Evolutionary conservation across 1,140 invertebrate species (phyloP).

Genomic region (Conus betulinus): DNA sequence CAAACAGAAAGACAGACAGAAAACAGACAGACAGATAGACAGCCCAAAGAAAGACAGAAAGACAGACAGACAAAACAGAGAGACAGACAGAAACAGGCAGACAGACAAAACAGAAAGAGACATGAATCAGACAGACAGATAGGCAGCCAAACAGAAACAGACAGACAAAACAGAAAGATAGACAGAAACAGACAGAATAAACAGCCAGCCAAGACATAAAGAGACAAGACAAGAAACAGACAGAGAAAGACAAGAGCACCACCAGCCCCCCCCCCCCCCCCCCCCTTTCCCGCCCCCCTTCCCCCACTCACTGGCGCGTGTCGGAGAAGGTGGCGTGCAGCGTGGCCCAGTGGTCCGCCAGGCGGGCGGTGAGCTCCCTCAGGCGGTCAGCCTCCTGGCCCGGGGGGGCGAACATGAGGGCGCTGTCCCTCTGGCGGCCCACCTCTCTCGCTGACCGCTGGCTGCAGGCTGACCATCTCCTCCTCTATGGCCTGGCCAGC

Average conservation of each 20-base stretch:
- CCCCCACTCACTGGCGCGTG: background rate
- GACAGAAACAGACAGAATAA: too few species aligned
- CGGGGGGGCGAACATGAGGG: background rate
- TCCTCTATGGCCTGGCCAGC: background rate
- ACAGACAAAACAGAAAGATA: too few species aligned
- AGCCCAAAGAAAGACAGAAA: too few species aligned
- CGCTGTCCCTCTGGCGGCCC: constrained; percentile 7
- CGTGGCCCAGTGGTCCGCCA: background rate
- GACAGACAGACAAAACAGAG: too few species aligned
- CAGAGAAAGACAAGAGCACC: background rate
- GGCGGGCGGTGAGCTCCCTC: constrained; percentile 3
- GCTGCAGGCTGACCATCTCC: constrained; percentile 14
- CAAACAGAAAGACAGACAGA: too few species aligned
- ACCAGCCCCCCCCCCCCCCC: background rate
- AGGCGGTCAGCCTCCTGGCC: background rate
- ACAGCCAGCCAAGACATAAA: too few species aligned
- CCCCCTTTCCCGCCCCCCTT: background rate
- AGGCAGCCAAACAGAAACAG: too few species aligned
- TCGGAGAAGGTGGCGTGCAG: background rate
- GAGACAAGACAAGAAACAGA: background rate
- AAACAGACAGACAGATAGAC: too few species aligned
- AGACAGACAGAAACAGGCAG: too few species aligned
- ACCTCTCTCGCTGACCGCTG: background rate
- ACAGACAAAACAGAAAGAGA: too few species aligned
- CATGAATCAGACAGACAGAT: too few species aligned